Conservation (phyloP, 2,888 invertebrate species). For the Ophion obscuratus region DNA sequence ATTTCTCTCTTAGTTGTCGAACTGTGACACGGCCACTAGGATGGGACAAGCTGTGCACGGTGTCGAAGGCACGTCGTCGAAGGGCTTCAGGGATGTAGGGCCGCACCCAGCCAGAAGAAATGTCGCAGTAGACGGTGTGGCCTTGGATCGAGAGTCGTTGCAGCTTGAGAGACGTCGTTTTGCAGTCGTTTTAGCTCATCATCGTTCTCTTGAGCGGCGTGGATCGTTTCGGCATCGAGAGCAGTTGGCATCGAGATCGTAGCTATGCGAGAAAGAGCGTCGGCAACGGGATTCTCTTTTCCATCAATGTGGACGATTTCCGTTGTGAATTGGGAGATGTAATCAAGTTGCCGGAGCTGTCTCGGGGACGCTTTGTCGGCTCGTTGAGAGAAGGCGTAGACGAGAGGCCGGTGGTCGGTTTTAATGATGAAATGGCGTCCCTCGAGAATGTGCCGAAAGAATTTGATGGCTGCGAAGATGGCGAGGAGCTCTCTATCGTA, state of each 20-base stretch:
- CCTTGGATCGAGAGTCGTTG: slow-evolving; percentile 29
- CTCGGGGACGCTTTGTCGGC: too few relatives aligned
- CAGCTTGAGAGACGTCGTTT: slow-evolving; percentile 20
- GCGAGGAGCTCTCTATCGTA: slow-evolving; percentile 57
- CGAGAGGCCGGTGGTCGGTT: slow-evolving; percentile 57
- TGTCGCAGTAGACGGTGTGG: slow-evolving; percentile 38
- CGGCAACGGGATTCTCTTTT: too few relatives aligned
- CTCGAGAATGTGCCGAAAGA: slow-evolving; percentile 49
- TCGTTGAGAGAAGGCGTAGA: slow-evolving; percentile 30
- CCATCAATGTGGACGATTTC: too few relatives aligned
- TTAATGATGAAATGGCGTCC: slow-evolving; percentile 42
- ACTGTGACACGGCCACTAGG: slow-evolving; percentile 35
- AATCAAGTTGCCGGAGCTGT: too few relatives aligned
- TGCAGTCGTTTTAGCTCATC: slow-evolving; percentile 27
- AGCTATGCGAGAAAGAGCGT: too few relatives aligned
- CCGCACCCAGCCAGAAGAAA: slow-evolving; percentile 24
- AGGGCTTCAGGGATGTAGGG: slow-evolving; percentile 44
- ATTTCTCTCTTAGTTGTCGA: slow-evolving; percentile 54
- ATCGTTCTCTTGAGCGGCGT: slow-evolving; percentile 8
- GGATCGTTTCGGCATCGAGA: too few relatives aligned
- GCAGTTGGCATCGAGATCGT: too few relatives aligned
- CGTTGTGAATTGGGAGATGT: too few relatives aligned
- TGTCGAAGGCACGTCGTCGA: slow-evolving; percentile 33
- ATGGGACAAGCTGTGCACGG: slow-evolving; percentile 39
- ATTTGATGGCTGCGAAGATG: slow-evolving; percentile 43